These are phyloP conservation scores for Alligator sinensis DNA, from an alignment of 2,113 vertebrate genomes.

Conservation along the genomic window DNA sequence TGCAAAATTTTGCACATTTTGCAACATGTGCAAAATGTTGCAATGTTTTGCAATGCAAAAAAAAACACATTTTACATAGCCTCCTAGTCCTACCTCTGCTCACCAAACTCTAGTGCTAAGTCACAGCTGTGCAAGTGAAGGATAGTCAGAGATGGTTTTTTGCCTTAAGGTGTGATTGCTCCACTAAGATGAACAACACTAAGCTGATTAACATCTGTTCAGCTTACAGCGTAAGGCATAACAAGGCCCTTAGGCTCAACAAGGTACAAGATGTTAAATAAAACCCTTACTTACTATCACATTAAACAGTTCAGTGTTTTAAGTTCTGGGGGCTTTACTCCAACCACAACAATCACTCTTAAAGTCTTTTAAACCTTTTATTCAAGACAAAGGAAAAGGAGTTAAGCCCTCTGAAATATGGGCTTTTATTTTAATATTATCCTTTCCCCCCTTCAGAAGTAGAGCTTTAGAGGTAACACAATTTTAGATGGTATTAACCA, in stretches of 20 bases:
- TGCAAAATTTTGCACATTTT: no score
- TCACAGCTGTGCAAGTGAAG: no score
- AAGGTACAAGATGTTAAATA: neutral
- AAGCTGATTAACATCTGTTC: no score
- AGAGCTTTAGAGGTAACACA: fast-evolving
- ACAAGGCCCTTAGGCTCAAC: neutral
- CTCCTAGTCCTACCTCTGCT: no score
- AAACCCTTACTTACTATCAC: neutral
- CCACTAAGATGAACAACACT: no score
- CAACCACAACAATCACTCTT: neutral
- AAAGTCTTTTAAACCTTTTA: neutral
- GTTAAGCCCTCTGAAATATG: neutral
- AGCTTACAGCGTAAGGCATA: no score
- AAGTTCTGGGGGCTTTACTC: neutral
- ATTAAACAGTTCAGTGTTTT: neutral
- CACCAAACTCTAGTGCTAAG: no score
- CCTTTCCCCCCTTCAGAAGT: neutral
- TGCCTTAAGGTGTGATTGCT: no score
- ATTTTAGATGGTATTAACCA: neutral
- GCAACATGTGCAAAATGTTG: no score
- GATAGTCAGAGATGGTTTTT: no score
- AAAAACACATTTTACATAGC: no score
- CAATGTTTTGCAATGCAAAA: no score
- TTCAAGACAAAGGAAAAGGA: neutral
- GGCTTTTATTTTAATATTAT: neutral